A percentile compares a stretch with the other conserved stretches of the same genome.
Conservation (phyloP, 2,888 invertebrate genomes). For the Caenorhabditis zanzibari region DNA sequence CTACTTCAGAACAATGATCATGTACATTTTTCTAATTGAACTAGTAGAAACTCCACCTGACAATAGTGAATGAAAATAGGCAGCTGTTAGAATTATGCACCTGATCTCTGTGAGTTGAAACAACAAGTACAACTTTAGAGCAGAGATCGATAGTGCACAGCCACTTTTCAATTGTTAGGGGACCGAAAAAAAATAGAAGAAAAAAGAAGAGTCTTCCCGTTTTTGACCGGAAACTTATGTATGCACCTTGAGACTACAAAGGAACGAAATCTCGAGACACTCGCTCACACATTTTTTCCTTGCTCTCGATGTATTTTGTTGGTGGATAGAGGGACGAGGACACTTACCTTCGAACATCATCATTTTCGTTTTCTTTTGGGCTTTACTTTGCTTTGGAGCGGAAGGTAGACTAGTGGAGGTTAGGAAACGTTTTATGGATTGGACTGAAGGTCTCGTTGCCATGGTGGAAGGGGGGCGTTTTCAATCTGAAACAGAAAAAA, state of each 20-base stretch:
- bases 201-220: not conserved
- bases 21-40: not conserved
- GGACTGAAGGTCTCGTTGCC: conserved; percentile 32
- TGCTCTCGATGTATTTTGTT: conserved; percentile 7
- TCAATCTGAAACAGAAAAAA: conserved; percentile 14
- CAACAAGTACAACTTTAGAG: conserved; percentile 3
- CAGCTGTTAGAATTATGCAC: not conserved
- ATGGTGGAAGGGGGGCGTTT: conserved; percentile 2
- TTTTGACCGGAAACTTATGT: conserved; percentile 44
- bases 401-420: not conserved
- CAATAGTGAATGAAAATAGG: not conserved
- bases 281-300: not conserved
- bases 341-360: conserved; percentile 24
- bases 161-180: conserved; percentile 10
- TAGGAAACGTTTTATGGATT: not conserved
- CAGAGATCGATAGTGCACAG: conserved; percentile 45
- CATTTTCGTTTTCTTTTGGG: not conserved
- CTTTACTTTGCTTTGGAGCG: no score
- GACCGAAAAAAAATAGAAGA: not conserved
- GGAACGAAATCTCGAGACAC: conserved; percentile 16
- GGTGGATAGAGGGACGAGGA: not conserved
- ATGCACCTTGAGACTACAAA: conserved; percentile 34
- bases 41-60: conserved; percentile 5
- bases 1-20: no score
- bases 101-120: conserved; percentile 13